phyloP scores from a whole-genome alignment of 2,888 invertebrate genomes.

The Synergus japonicus region DNA sequence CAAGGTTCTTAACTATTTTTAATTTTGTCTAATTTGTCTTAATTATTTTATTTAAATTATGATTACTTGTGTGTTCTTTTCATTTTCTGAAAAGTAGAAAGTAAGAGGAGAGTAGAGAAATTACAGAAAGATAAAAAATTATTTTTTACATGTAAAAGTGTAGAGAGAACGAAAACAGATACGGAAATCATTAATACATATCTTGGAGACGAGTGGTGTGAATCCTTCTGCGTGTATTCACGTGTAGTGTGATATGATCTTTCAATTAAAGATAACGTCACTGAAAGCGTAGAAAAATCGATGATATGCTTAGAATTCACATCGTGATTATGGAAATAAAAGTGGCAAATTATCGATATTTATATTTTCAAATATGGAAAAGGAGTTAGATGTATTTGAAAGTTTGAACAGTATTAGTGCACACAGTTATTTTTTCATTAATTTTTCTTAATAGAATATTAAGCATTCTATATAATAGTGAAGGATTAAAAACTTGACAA shows the following conservation, averaged over 20 bases:
- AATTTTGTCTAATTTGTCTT: background rate
- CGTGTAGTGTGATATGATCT: conserved; percentile 34
- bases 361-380: background rate
- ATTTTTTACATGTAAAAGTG: conserved; percentile 51
- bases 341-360: conserved; percentile 22
- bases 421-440: background rate
- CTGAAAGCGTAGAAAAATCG: background rate
- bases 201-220: conserved; percentile 43
- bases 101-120: conserved; percentile 42
- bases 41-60: background rate
- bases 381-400: background rate
- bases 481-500: background rate
- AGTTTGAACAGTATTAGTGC: background rate
- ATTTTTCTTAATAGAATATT: background rate
- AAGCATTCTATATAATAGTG: background rate
- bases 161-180: conserved; percentile 28
- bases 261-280: conserved; percentile 25
- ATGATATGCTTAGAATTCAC: conserved; percentile 1
- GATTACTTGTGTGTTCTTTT: conserved; percentile 34
- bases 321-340: background rate
- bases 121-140: conserved; percentile 45
- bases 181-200: conserved; percentile 47
- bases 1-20: background rate
- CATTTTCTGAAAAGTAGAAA: conserved; percentile 45
- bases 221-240: conserved; percentile 31